These are phyloP conservation scores for Champsocephalus gunnari DNA, from an alignment of 2,797 vertebrate species.

Conservation along the genomic window DNA sequence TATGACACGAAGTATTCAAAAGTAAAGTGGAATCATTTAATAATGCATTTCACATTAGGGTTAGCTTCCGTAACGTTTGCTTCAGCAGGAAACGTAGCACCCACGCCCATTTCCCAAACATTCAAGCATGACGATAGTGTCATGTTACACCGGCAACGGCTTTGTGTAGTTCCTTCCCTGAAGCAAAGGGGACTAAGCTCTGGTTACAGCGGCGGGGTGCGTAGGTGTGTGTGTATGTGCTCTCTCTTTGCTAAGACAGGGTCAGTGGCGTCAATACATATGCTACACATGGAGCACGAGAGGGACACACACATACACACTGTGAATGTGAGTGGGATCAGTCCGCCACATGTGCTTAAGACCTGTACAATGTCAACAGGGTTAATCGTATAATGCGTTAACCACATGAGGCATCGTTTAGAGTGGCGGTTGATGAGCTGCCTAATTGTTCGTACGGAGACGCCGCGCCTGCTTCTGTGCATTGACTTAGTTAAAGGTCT, in stretches of 20 bases:
- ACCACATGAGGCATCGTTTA: not conserved
- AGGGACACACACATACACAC: slow-evolving; percentile 1
- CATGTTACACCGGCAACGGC: slow-evolving; percentile 30
- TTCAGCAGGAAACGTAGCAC: slow-evolving; percentile 35
- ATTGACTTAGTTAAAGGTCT: slow-evolving; percentile 11
- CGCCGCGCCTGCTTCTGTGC: too few relatives aligned
- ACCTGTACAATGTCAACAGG: slow-evolving; percentile 11
- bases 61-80: slow-evolving; percentile 15
- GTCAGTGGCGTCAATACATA: slow-evolving; percentile 54
- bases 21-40: too few relatives aligned
- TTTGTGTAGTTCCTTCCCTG: slow-evolving; percentile 28
- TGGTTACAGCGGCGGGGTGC: slow-evolving; percentile 28
- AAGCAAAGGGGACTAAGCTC: slow-evolving; percentile 51
- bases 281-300: slow-evolving; percentile 28
- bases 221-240: slow-evolving; percentile 41
- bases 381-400: slow-evolving; percentile 4
- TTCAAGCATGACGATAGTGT: slow-evolving; percentile 30
- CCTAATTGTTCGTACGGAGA: slow-evolving; percentile 7
- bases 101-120: slow-evolving; percentile 41
- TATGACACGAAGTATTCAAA: too few relatives aligned
- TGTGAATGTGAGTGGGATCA: slow-evolving; percentile 27
- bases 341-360: slow-evolving; percentile 18
- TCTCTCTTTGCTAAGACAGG: slow-evolving; percentile 33
- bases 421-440: slow-evolving; percentile 3
- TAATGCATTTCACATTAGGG: too few relatives aligned